A percentile compares a stretch with the other conserved stretches of the same genome.
phyloP scores from a whole-genome alignment of 2,888 invertebrate genomes.

The Nymphalis c-album region DNA sequence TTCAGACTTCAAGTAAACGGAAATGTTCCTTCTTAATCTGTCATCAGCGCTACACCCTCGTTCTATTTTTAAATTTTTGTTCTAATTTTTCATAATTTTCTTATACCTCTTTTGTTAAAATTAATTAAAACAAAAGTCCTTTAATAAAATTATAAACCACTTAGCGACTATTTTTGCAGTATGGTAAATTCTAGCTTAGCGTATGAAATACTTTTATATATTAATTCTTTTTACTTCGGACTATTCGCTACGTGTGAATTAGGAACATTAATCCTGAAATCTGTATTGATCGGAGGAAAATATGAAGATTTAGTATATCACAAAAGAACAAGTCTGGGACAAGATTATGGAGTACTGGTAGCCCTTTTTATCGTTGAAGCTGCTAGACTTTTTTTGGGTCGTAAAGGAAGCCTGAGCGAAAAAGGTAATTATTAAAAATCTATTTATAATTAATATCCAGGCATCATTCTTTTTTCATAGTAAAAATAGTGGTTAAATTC shows the following conservation, averaged over 20 bases:
- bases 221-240: constrained; percentile 94
- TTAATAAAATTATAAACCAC: not conserved
- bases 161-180: not conserved
- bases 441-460: not conserved
- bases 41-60: constrained; percentile 4
- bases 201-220: constrained; percentile 91
- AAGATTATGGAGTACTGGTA: constrained; percentile 89
- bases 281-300: constrained; percentile 81
- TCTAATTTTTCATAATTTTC: not conserved
- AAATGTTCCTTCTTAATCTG: not conserved
- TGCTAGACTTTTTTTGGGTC: constrained; percentile 90
- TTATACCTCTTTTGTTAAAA: not conserved
- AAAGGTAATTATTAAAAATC: constrained; percentile 69
- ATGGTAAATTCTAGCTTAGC: constrained; percentile 90
- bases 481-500: not conserved
- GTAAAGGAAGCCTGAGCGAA: constrained; percentile 93
- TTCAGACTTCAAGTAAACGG: not conserved
- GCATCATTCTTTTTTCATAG: not conserved
- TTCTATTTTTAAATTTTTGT: constrained; percentile 26
- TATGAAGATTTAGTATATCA: constrained; percentile 84
- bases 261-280: constrained; percentile 89
- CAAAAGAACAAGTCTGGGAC: constrained; percentile 85
- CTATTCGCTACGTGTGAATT: constrained; percentile 91
- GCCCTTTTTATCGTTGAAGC: constrained; percentile 90
- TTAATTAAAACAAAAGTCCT: not conserved